These are phyloP conservation scores for Trichopria drosophilae DNA, from an alignment of 2,888 invertebrate genomes.

Conservation along the genomic window DNA sequence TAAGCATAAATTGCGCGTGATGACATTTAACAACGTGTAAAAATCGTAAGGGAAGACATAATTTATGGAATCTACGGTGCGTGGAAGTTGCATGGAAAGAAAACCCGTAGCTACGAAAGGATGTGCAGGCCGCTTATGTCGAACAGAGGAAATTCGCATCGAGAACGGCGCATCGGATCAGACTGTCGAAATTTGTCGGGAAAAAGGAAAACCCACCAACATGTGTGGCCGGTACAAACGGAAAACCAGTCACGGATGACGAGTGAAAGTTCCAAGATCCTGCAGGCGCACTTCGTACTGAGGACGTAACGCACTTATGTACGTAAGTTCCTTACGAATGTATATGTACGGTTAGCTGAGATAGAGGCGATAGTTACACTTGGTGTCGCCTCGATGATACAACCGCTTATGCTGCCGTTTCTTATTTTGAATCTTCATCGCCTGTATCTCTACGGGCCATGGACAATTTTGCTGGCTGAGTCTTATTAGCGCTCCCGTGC, in stretches of 20 bases:
- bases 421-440: conserved; percentile 11
- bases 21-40: too few relatives aligned
- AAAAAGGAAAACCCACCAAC: conserved; percentile 9
- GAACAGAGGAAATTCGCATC: too few relatives aligned
- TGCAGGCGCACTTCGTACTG: conserved; percentile 46
- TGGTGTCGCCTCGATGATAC: conserved; percentile 51
- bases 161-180: conserved; percentile 62
- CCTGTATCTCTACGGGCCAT: conserved; percentile 6
- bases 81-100: too few relatives aligned
- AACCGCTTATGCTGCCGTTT: conserved; percentile 44
- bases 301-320: conserved; percentile 39
- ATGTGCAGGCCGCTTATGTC: too few relatives aligned
- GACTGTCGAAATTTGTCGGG: conserved; percentile 38
- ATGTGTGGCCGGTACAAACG: conserved; percentile 29
- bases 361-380: conserved; percentile 54
- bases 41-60: too few relatives aligned
- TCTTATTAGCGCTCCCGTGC: conserved; percentile 36
- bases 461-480: conserved; percentile 2
- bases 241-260: conserved; percentile 51
- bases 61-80: too few relatives aligned
- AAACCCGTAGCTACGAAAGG: too few relatives aligned
- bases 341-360: conserved; percentile 45
- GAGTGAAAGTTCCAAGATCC: conserved; percentile 49
- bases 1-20: too few relatives aligned
- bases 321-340: too few relatives aligned